A percentile compares a stretch with the other conserved stretches of the same genome.
Conservation (phyloP, 2,888 invertebrate species). For the Tridacna crocea region DNA sequence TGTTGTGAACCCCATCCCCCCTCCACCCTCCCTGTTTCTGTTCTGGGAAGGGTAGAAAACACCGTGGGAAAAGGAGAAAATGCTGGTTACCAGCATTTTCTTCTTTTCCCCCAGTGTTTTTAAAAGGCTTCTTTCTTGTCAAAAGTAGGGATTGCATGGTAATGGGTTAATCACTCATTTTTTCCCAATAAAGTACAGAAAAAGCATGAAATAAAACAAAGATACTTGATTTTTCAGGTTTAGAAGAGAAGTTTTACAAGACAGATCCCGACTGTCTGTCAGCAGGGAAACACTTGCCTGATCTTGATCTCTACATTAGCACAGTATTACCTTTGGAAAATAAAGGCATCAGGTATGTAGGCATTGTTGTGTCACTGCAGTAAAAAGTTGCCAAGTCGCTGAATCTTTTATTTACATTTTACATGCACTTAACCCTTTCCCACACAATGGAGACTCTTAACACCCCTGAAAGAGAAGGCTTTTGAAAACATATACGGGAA, state of each 20-base stretch:
- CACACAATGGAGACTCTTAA: not conserved
- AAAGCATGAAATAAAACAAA: too few relatives aligned
- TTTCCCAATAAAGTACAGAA: not conserved
- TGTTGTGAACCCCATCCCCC: too few relatives aligned
- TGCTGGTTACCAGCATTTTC: not conserved
- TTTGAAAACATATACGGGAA: slow-evolving; percentile 1
- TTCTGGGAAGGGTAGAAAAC: too few relatives aligned
- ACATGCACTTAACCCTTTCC: not conserved
- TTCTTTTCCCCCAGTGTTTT: not conserved
- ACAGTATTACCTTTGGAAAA: slow-evolving; percentile 83
- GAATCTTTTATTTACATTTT: not conserved
- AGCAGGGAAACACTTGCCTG: slow-evolving; percentile 88
- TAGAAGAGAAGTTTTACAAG: slow-evolving; percentile 87
- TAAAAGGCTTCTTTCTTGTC: too few relatives aligned
- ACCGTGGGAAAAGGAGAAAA: not conserved
- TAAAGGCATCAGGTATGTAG: slow-evolving; percentile 82
- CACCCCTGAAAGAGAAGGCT: not conserved
- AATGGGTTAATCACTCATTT: too few relatives aligned
- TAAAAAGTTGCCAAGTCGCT: too few relatives aligned
- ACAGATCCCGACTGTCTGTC: slow-evolving; percentile 88
- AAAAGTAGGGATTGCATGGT: too few relatives aligned
- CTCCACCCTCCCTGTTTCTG: too few relatives aligned
- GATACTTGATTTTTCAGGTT: slow-evolving; percentile 67
- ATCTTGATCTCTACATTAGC: slow-evolving; percentile 89
- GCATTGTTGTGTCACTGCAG: slow-evolving; percentile 2